Evolutionary conservation across 2,888 invertebrate species (phyloP), one percentile per base, ranked within the genome.

Genomic region (Caenorhabditis macrosperma): DNA sequence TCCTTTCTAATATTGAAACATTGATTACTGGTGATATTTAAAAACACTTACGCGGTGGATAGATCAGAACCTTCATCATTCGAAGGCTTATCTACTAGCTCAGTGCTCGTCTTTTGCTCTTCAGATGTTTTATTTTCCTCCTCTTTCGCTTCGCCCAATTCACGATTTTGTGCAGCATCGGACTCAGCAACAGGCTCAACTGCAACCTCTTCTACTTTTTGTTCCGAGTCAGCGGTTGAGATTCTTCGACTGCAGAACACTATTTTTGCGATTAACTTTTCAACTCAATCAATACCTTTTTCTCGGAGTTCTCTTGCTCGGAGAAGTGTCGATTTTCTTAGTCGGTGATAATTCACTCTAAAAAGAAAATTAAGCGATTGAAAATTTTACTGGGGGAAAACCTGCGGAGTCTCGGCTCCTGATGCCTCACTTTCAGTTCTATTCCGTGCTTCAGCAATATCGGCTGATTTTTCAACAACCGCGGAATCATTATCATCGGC

Each of bases 381-480:
- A 20, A 30, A 59, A 10, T n/a, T 22, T 38, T 38, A 38, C 20
- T 15, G n/a, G 5, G 26, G 15, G 24, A 12, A 15, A 20, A 72
- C 71, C 71, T 60, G 50, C 15, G 69, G 41, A 54, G 61, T 52
- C 0, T 38, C 46, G 3, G 57, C 26, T 26, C 64, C 72, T 24
- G 72, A 57, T n/a, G 64, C 30, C 15, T 72, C 72, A 48, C 57
- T 72, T 22, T 66, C 74, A 1, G 74, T 64, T 64, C 46, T 41
- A n/a, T 64, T 48, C 15, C 48, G 54, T 7, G 63, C 64, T 35
- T 67, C 64, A 33, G 57, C 71, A 12, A 79, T 35, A 22, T 71
- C 77, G n/a, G 68, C 75, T 44, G 57, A 48, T 44, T 83, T 80
- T 22, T 57, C 78, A 0, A 75, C 75, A 10, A 82, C 80, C 2